These are phyloP conservation scores for Athene noctua DNA, from an alignment of 2,113 vertebrate genomes.

Conservation along the genomic window DNA sequence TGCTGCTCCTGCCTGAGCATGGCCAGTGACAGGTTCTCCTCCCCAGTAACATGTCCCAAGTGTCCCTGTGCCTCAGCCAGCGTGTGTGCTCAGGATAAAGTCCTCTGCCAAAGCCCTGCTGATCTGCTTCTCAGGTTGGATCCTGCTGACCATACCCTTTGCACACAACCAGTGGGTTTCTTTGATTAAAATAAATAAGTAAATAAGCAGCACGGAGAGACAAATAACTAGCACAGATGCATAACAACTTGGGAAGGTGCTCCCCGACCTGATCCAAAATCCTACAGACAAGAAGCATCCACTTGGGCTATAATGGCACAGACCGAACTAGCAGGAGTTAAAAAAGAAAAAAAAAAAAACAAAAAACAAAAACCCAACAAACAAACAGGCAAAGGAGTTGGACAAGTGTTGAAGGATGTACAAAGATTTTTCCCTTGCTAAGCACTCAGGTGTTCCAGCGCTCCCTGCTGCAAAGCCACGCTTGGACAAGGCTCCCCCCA, in stretches of 20 bases:
- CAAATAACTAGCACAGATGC: not conserved
- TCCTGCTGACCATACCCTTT: not conserved
- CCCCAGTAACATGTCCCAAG: not conserved
- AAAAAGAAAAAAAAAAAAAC: not conserved
- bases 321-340: not conserved
- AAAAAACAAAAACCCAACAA: too few relatives aligned
- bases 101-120: not conserved
- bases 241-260: not conserved
- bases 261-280: not conserved
- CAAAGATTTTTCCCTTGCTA: not conserved
- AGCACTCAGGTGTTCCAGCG: rapidly evolving
- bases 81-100: not conserved
- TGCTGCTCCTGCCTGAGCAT: not conserved
- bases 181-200: not conserved
- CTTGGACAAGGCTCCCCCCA: not conserved
- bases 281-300: not conserved
- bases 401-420: not conserved
- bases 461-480: not conserved
- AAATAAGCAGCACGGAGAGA: not conserved
- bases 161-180: not conserved
- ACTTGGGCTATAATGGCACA: not conserved
- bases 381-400: not conserved
- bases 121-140: not conserved
- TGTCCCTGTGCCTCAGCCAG: not conserved
- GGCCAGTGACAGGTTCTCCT: not conserved